phyloP scores from a whole-genome alignment of 1,140 invertebrate genomes.

The Chrysomallon squamiferum region DNA sequence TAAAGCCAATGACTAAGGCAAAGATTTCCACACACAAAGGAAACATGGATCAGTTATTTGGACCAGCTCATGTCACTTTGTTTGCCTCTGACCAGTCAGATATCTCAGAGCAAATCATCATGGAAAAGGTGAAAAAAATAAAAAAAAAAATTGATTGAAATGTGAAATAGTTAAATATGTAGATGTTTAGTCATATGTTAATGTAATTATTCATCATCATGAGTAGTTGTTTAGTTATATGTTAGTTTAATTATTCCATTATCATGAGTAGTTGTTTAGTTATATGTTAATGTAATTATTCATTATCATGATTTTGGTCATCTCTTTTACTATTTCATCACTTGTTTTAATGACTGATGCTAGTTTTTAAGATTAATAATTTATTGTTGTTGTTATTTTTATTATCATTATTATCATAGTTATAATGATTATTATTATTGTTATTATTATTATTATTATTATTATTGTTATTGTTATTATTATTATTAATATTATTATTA shows the following conservation, averaged over 20 bases:
- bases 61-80: slow-evolving; percentile 53
- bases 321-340: too few relatives aligned
- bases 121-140: slow-evolving; percentile 48
- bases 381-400: too few relatives aligned
- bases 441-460: too few relatives aligned
- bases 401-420: too few relatives aligned
- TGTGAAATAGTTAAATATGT: neutral
- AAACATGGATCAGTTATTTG: slow-evolving; percentile 44
- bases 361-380: too few relatives aligned
- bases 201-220: neutral
- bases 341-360: too few relatives aligned
- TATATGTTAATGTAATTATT: neutral
- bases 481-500: too few relatives aligned
- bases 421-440: too few relatives aligned
- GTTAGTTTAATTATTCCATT: neutral
- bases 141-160: neutral
- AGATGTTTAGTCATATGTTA: neutral
- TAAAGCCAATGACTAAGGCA: slow-evolving; percentile 58
- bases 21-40: slow-evolving; percentile 59
- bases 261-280: neutral
- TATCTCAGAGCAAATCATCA: slow-evolving; percentile 48
- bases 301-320: neutral
- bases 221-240: neutral
- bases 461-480: too few relatives aligned
- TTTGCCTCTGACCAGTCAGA: slow-evolving; percentile 51